A percentile compares a stretch with the other conserved stretches of the same genome.
Conservation (phyloP, 1,140 invertebrate species). For the Sitophilus oryzae region DNA sequence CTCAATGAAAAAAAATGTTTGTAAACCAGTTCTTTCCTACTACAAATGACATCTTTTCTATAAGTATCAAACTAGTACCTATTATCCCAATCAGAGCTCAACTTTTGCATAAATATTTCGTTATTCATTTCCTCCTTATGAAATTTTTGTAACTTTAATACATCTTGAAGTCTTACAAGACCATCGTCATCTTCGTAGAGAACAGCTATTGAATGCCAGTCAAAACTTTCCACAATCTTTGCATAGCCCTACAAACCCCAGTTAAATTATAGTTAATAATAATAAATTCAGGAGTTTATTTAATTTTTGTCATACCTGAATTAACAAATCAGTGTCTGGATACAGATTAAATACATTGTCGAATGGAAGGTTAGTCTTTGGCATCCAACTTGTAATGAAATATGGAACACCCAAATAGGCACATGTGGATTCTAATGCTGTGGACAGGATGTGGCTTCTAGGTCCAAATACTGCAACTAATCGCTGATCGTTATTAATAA, state of each 20-base stretch:
- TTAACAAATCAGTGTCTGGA: slow-evolving; percentile 64
- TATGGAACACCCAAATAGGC: slow-evolving; percentile 65
- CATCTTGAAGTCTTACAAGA: slow-evolving; percentile 73
- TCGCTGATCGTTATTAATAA: slow-evolving; percentile 48
- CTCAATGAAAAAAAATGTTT: too few species aligned
- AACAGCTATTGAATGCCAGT: slow-evolving; percentile 73
- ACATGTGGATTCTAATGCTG: slow-evolving; percentile 64
- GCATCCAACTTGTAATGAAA: slow-evolving; percentile 60
- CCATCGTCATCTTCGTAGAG: slow-evolving; percentile 75
- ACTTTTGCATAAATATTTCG: slow-evolving; percentile 47
- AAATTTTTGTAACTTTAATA: slow-evolving; percentile 62
- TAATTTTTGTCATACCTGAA: slow-evolving; percentile 42
- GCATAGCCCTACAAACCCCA: slow-evolving; percentile 51
- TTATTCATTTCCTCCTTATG: slow-evolving; percentile 46
- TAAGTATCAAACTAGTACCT: slow-evolving; percentile 37
- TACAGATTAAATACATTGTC: slow-evolving; percentile 61
- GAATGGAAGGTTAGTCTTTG: slow-evolving; percentile 39
- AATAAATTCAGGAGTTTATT: not conserved
- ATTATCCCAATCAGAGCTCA: slow-evolving; percentile 56
- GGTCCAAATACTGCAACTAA: slow-evolving; percentile 75
- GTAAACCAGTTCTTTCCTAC: too few species aligned
- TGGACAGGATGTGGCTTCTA: slow-evolving; percentile 51
- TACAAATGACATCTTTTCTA: too few species aligned
- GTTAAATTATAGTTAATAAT: not conserved
- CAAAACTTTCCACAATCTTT: slow-evolving; percentile 64